These are phyloP conservation scores for Buathra laborator DNA, from an alignment of 2,888 invertebrate genomes.

Conservation along the genomic window DNA sequence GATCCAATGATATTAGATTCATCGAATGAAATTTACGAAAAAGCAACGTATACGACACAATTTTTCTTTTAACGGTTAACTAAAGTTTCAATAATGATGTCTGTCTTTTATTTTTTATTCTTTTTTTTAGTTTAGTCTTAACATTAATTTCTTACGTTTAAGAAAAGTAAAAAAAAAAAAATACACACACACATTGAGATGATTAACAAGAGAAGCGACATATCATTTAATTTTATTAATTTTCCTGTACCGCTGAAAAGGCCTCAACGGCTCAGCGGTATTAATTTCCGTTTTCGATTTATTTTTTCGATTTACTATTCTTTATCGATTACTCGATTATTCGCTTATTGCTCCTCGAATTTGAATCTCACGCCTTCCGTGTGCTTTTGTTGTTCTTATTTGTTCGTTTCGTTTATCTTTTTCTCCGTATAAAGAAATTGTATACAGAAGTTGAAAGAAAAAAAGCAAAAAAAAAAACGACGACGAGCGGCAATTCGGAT, in stretches of 20 bases:
- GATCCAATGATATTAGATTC: background rate
- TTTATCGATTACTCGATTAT: conserved; percentile 31
- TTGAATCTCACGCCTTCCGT: conserved; percentile 48
- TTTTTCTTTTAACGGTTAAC: conserved; percentile 14
- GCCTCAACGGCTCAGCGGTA: conserved; percentile 56
- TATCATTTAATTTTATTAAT: conserved; percentile 84
- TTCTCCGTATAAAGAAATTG: background rate
- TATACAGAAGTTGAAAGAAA: background rate
- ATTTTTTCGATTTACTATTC: conserved; percentile 17
- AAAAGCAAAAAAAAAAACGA: background rate
- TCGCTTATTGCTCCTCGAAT: conserved; percentile 30
- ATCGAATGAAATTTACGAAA: conserved; percentile 7
- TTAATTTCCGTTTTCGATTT: conserved; percentile 50
- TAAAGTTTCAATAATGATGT: conserved; percentile 42
- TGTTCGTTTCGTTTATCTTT: conserved; percentile 27
- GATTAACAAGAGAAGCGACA: conserved; percentile 84
- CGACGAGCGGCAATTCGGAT: conserved; percentile 22
- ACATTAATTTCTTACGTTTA: conserved; percentile 60
- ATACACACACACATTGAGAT: conserved; percentile 63
- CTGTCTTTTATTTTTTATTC: conserved; percentile 37
- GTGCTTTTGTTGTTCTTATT: conserved; percentile 25
- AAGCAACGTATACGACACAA: conserved; percentile 11
- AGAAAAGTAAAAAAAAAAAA: conserved; percentile 39
- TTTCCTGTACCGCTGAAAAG: conserved; percentile 72
- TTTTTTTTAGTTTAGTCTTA: conserved; percentile 58